Percentiles rank a stretch among this genome's conserved stretches.
Conservation (phyloP, 2,888 invertebrate species). For the Sthenelais limicola region DNA sequence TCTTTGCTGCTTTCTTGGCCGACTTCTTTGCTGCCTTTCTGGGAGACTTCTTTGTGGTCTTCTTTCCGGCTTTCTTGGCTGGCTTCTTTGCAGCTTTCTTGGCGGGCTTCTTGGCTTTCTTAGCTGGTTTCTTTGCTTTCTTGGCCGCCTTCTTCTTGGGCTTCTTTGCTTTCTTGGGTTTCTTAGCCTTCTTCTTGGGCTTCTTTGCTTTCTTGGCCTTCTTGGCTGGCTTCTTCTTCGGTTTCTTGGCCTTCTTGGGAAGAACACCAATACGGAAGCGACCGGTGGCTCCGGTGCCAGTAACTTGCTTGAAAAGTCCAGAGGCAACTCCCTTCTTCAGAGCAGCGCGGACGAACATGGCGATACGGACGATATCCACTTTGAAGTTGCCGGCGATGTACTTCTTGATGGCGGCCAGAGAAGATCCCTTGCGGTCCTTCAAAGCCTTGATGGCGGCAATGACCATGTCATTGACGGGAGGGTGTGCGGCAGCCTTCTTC, state of each 20-base stretch:
- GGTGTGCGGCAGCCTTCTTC: slow-evolving; percentile 71
- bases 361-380: slow-evolving; percentile 76
- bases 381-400: slow-evolving; percentile 78
- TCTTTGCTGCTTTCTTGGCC: not conserved
- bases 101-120: slow-evolving; percentile 50
- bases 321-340: slow-evolving; percentile 76
- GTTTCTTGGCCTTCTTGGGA: slow-evolving; percentile 41
- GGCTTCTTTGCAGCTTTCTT: slow-evolving; percentile 45
- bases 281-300: slow-evolving; percentile 62
- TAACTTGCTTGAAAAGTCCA: slow-evolving; percentile 62
- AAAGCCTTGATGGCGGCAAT: slow-evolving; percentile 73
- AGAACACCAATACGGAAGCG: slow-evolving; percentile 56
- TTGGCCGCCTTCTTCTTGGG: slow-evolving; percentile 7
- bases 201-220: slow-evolving; percentile 52
- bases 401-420: slow-evolving; percentile 77
- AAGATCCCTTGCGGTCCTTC: slow-evolving; percentile 76
- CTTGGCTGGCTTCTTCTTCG: slow-evolving; percentile 21
- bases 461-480: slow-evolving; percentile 77
- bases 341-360: slow-evolving; percentile 77
- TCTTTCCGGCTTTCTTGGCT: slow-evolving; percentile 7
- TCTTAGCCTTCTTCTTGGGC: slow-evolving; percentile 53
- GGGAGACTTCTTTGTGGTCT: slow-evolving; percentile 41
- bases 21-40: slow-evolving; percentile 45
- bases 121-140: slow-evolving; percentile 31
- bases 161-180: slow-evolving; percentile 50